Base-by-base conservation (phyloP, 2,113 vertebrate genomes). In the Smithornis capensis region DNA sequence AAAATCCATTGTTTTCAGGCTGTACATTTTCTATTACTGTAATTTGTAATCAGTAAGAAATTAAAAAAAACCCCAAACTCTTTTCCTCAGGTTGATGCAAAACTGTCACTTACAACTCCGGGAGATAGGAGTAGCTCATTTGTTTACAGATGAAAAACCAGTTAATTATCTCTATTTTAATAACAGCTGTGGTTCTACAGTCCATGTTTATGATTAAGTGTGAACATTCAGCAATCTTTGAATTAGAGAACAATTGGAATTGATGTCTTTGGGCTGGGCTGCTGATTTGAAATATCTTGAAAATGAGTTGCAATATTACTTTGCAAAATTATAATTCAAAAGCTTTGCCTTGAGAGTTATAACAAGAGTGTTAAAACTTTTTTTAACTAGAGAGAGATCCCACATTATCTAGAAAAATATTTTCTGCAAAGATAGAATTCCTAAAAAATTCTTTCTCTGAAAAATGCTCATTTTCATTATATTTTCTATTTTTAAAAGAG, bases 91-190 rank as follows among this genome's bases (percentile, higher is more conserved):
- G 76, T 55, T 64, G 52, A 38, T 74, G 40, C 73, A 88, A 90
- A 94, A 19, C 33, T 90, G 49, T 75, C 53, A 53, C 73, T 95
- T 87, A 56, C 38, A 93, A 50, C 82, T 92, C 79, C 53, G 31
- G 24, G 68, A 90, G 73, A 71, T 87, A 83, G 27, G 83, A 89
- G 93, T 95, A 64, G 71, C 93, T 96, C 91, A 90, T 95, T 96
- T 96, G 60, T 95, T 96, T 97, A 95, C 60, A 84, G 62, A 89
- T n/a, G 47, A 90, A 90, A 55, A 78, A 87, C 38, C 21, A 3
- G 79, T 94, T 96, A 96, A 94, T 96, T 96, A 96, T 95, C 95
- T 97, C n/a, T 4, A 52, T 86, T 94, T 96, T 92, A 96, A 96
- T 96, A 94, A 89, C 79, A 91, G 81, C 59, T 94, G 88, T 1